phyloP scores from a whole-genome alignment of 2,888 invertebrate genomes.

The Meiosimyza decipiens region DNA sequence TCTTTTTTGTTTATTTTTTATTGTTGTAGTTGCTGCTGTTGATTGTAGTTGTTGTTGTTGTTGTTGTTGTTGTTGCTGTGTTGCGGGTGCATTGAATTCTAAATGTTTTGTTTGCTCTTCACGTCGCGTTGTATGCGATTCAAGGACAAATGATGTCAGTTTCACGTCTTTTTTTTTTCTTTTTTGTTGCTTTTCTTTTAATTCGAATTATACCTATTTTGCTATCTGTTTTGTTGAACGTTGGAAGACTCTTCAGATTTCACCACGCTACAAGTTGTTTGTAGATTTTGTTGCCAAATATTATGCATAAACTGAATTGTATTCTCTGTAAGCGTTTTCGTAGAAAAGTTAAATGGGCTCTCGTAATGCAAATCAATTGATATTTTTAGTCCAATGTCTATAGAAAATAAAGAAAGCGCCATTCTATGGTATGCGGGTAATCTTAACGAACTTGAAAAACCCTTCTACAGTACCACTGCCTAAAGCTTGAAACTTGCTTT shows the following conservation, averaged over 20 bases:
- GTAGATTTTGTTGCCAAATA: slow-evolving; percentile 13
- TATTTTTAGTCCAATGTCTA: no score
- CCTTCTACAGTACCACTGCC: no score
- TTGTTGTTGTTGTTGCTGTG: slow-evolving; percentile 21
- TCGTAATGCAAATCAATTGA: no score
- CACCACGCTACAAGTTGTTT: slow-evolving; percentile 1
- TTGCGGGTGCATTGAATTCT: slow-evolving; percentile 43
- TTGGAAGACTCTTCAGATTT: slow-evolving; percentile 17
- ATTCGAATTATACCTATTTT: slow-evolving; percentile 9
- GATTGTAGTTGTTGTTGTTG: slow-evolving; percentile 10
- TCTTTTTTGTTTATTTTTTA: slow-evolving; percentile 4
- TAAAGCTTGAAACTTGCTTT: no score
- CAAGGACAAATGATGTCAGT: slow-evolving; percentile 44
- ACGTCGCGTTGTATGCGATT: slow-evolving; percentile 38
- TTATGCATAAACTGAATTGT: not conserved
- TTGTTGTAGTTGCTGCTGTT: slow-evolving; percentile 5
- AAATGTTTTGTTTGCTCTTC: slow-evolving; percentile 32
- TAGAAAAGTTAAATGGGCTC: no score
- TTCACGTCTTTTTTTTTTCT: slow-evolving; percentile 2
- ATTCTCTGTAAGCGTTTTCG: no score
- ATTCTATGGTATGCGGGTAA: no score
- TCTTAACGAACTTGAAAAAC: no score
- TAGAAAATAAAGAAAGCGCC: no score
- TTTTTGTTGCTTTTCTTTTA: slow-evolving; percentile 9
- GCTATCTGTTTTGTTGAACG: slow-evolving; percentile 3